These are phyloP conservation scores for Geodia barretti DNA, from an alignment of 37 sponge, comb jelly and placozoan species.

Conservation along the genomic window DNA sequence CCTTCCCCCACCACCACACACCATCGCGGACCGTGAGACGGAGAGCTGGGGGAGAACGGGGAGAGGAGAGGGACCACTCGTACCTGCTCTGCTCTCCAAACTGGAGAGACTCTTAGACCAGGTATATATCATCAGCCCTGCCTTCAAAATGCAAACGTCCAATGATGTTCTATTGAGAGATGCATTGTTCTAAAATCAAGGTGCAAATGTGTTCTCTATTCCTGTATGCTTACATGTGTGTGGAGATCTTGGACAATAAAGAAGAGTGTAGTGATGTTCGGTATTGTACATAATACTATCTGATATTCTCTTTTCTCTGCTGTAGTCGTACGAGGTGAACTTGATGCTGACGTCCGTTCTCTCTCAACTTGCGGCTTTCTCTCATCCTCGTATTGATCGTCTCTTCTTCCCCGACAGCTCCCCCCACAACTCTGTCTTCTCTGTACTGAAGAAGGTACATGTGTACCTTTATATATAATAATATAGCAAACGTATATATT, in stretches of 20 bases:
- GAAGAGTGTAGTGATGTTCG: no score
- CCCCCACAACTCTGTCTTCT: slow-evolving; percentile 22
- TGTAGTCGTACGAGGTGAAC: slow-evolving; percentile 71
- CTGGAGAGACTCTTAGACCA: slow-evolving; percentile 76
- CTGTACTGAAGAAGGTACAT: slow-evolving; percentile 47
- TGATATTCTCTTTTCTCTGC: no score
- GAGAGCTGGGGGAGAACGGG: slow-evolving; percentile 10
- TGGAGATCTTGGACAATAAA: no score
- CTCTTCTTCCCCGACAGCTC: slow-evolving; percentile 6
- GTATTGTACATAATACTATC: no score
- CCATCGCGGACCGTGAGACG: background rate
- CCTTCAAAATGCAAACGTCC: no score
- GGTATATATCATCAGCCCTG: slow-evolving; percentile 11
- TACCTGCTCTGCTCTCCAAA: slow-evolving; percentile 55
- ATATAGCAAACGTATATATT: no score
- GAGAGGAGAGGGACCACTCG: slow-evolving; percentile 38
- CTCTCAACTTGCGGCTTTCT: slow-evolving; percentile 22
- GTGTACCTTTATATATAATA: background rate
- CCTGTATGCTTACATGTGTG: no score
- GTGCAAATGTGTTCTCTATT: no score
- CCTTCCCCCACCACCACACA: background rate
- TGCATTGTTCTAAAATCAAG: no score
- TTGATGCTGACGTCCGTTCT: slow-evolving; percentile 67
- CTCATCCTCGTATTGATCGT: slow-evolving; percentile 59
- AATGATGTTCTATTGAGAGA: no score